A percentile compares a stretch with the other conserved stretches of the same genome.
Conservation (phyloP, 2,797 vertebrate species). For the Pangasius mekongensis region DNA sequence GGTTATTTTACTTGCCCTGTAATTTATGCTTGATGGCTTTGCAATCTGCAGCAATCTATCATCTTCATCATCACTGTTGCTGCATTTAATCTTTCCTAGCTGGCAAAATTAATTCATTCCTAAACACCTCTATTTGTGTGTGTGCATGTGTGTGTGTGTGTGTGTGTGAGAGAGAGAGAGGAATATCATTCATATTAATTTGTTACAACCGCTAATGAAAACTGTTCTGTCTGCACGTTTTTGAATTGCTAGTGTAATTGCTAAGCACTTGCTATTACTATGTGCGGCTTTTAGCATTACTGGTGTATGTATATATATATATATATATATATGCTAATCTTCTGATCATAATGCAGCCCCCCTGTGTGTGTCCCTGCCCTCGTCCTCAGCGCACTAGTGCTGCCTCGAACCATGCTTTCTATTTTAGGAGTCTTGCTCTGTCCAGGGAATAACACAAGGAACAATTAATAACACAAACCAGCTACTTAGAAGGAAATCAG, state of each 20-base stretch:
- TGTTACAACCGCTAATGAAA: slow-evolving; percentile 25
- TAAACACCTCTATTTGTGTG: slow-evolving; percentile 24
- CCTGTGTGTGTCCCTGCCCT: slow-evolving; percentile 17
- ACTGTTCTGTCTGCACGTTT: slow-evolving; percentile 14
- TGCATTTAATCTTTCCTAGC: slow-evolving; percentile 55
- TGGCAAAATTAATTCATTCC: slow-evolving; percentile 53
- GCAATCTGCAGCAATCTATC: slow-evolving; percentile 78
- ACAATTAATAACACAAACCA: background rate
- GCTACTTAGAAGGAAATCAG: background rate
- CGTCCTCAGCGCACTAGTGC: background rate
- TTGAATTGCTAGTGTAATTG: background rate
- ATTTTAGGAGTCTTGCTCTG: slow-evolving; percentile 16
- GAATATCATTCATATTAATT: slow-evolving; percentile 52
- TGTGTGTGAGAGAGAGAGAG: slow-evolving; percentile 33
- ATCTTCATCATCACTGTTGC: slow-evolving; percentile 70
- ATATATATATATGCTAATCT: background rate
- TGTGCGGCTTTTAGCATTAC: background rate
- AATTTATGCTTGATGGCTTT: slow-evolving; percentile 81
- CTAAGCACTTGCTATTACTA: background rate
- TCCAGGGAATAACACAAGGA: slow-evolving; percentile 9
- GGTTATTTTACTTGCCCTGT: slow-evolving; percentile 76
- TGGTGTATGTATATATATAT: background rate
- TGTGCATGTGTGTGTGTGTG: slow-evolving; percentile 44
- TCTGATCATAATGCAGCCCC: slow-evolving; percentile 69
- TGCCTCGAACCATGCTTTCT: background rate